Conservation (phyloP, 2,888 invertebrate species). For the Macaria notata region DNA sequence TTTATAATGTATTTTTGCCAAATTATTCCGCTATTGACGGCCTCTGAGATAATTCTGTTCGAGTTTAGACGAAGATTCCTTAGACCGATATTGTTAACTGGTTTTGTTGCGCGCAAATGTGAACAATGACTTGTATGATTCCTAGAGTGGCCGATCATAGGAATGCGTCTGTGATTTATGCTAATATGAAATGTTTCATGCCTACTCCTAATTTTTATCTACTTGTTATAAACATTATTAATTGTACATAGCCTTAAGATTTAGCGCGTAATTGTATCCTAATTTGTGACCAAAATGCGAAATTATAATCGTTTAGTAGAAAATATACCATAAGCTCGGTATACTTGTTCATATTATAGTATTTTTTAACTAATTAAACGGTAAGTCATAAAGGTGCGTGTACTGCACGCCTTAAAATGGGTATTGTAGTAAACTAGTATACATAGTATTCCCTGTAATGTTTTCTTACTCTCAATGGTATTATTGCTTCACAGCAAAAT, state of each 20-base stretch:
- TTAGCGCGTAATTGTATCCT: slow-evolving; percentile 59
- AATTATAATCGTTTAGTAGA: slow-evolving; percentile 42
- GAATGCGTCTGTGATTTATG: slow-evolving; percentile 80
- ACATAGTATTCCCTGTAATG: slow-evolving; percentile 10
- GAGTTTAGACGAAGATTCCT: not conserved
- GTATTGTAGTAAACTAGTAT: not conserved
- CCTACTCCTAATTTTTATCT: slow-evolving; percentile 73
- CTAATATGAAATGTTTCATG: slow-evolving; percentile 70
- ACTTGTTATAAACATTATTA: slow-evolving; percentile 61
- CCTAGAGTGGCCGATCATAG: slow-evolving; percentile 63
- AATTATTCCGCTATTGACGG: slow-evolving; percentile 21
- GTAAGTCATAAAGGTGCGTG: slow-evolving; percentile 7
- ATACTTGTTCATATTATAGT: slow-evolving; percentile 32
- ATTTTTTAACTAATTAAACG: slow-evolving; percentile 10
- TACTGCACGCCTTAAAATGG: slow-evolving; percentile 9
- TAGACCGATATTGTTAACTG: slow-evolving; percentile 10
- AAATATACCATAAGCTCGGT: slow-evolving; percentile 40
- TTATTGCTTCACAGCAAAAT: slow-evolving; percentile 18
- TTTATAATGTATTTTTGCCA: slow-evolving; percentile 19
- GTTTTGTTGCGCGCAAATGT: slow-evolving; percentile 8
- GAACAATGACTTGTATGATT: slow-evolving; percentile 40
- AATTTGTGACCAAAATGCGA: slow-evolving; percentile 70
- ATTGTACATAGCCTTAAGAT: slow-evolving; percentile 70
- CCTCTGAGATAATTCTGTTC: not conserved
- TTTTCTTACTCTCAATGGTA: slow-evolving; percentile 17